These are phyloP conservation scores for Idaea aversata DNA, from an alignment of 2,888 invertebrate genomes.

Conservation along the genomic window DNA sequence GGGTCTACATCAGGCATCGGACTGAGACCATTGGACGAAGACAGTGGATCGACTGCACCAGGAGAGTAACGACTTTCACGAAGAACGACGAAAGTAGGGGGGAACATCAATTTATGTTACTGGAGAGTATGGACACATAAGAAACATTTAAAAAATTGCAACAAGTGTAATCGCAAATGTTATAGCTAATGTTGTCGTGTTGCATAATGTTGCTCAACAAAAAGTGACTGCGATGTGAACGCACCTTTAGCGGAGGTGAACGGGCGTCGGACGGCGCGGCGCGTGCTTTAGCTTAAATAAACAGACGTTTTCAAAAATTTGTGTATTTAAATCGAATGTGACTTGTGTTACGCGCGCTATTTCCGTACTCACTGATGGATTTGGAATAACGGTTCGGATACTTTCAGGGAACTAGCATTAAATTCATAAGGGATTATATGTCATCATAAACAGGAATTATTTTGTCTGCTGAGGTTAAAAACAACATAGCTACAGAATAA, in stretches of 20 bases:
- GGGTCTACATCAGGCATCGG: no score
- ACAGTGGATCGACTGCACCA: no score
- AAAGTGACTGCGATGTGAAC: no score
- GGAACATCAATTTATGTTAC: no score
- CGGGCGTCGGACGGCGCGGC: conserved; percentile 17
- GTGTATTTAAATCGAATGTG: conserved; percentile 79
- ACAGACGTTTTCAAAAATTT: conserved; percentile 78
- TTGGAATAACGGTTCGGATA: conserved; percentile 71
- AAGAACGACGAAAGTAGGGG: no score
- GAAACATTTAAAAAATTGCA: no score
- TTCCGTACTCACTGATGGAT: conserved; percentile 71
- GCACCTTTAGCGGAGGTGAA: neutral
- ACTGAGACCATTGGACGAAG: no score
- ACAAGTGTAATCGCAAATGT: no score
- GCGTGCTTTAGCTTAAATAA: conserved; percentile 76
- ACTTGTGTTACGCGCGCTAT: conserved; percentile 76
- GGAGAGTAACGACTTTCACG: no score
- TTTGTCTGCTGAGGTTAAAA: conserved; percentile 77
- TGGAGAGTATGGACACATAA: no score
- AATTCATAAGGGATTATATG: conserved; percentile 79
- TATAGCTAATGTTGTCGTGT: no score
- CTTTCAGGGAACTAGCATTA: conserved; percentile 68
- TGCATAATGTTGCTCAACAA: no score
- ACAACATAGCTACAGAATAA: conserved; percentile 56
- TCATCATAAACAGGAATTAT: conserved; percentile 80